A percentile compares a stretch with the other conserved stretches of the same genome.
Evolutionary conservation across 2,888 invertebrate species (phyloP).

Genomic region (Entomobrya proxima): DNA sequence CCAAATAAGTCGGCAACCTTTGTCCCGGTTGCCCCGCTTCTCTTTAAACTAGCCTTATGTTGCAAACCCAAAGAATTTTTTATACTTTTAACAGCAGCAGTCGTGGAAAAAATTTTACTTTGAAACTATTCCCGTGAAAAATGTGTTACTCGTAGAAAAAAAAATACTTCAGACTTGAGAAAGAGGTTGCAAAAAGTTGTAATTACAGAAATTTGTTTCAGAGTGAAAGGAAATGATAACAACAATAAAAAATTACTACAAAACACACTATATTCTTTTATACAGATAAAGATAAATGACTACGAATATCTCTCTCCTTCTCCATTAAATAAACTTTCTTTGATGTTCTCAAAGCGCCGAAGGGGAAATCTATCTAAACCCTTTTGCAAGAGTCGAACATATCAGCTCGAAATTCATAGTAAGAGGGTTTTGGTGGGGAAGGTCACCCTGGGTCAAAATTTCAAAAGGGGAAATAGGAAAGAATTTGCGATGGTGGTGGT

Average conservation of each 20-base stretch:
- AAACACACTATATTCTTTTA: slow-evolving; percentile 27
- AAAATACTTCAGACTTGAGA: not conserved
- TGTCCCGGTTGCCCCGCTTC: not conserved
- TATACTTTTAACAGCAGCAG: not conserved
- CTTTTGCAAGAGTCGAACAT: slow-evolving; percentile 68
- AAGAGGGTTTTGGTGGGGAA: slow-evolving; percentile 42
- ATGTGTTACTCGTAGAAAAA: not conserved
- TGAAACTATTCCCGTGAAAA: not conserved
- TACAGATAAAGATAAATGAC: slow-evolving; percentile 38
- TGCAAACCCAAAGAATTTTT: not conserved
- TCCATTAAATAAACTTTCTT: slow-evolving; percentile 40
- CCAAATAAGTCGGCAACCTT: not conserved
- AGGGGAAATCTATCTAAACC: slow-evolving; percentile 68
- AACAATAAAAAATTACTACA: slow-evolving; percentile 33
- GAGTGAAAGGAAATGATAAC: not conserved
- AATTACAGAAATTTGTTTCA: not conserved
- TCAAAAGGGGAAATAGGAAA: slow-evolving; percentile 24
- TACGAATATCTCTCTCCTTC: not conserved
- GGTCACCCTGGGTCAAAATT: slow-evolving; percentile 60
- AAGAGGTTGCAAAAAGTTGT: not conserved
- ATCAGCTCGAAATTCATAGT: slow-evolving; percentile 70
- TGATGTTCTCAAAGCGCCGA: not conserved
- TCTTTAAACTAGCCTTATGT: not conserved
- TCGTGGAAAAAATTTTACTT: not conserved
- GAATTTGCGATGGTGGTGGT: slow-evolving; percentile 26